phyloP scores from a whole-genome alignment of 2,888 invertebrate genomes.

The Erebia aethiops region DNA sequence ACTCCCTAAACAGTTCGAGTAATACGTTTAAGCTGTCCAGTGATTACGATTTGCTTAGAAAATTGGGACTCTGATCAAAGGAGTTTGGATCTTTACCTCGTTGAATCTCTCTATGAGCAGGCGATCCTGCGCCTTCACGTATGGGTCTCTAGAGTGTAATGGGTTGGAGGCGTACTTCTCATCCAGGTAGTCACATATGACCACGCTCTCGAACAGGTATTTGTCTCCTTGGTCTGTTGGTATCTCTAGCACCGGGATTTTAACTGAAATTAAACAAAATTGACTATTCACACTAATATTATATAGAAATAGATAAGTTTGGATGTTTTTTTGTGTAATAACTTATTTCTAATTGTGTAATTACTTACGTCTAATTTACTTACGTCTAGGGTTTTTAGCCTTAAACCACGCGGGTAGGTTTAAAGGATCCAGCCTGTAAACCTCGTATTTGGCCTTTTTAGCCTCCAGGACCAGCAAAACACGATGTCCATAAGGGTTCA shows the following conservation, averaged over 20 bases:
- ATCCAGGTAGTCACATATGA: slow-evolving; percentile 92
- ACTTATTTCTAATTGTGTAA: neutral
- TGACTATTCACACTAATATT: no score
- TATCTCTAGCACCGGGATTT: slow-evolving; percentile 91
- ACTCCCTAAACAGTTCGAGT: no score
- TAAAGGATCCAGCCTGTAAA: slow-evolving; percentile 81
- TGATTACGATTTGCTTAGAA: no score
- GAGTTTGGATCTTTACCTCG: slow-evolving; percentile 62
- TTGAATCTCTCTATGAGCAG: slow-evolving; percentile 88
- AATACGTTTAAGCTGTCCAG: no score
- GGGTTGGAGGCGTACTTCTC: slow-evolving; percentile 87
- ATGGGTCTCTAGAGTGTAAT: slow-evolving; percentile 86
- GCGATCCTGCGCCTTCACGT: slow-evolving; percentile 88
- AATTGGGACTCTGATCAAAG: no score
- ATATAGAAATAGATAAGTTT: no score
- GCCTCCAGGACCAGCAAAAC: slow-evolving; percentile 84
- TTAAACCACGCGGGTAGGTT: slow-evolving; percentile 85
- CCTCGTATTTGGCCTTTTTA: slow-evolving; percentile 83
- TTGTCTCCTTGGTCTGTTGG: slow-evolving; percentile 83
- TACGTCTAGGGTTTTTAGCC: slow-evolving; percentile 78
- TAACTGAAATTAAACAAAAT: slow-evolving; percentile 71
- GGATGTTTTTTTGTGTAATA: neutral
- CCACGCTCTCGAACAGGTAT: slow-evolving; percentile 89
- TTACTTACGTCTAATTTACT: slow-evolving; percentile 50
- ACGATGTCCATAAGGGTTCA: slow-evolving; percentile 86